A percentile compares a stretch with the other conserved stretches of the same genome.
Conservation (phyloP, 1,140 invertebrate species). For the Musca vetustissima region DNA sequence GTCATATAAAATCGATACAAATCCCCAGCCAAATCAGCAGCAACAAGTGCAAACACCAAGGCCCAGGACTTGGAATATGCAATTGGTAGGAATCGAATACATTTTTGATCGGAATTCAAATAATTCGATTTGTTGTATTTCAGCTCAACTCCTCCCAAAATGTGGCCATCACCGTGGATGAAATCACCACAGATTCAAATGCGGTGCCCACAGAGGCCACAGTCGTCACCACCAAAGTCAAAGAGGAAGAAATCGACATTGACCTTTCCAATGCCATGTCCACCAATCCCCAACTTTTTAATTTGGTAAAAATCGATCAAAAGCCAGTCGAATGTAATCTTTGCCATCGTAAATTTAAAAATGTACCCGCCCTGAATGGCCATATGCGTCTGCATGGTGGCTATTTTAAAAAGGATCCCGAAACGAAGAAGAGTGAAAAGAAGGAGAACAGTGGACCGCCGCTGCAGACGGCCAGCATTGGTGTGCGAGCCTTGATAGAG, state of each 20-base stretch:
- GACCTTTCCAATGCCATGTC: constrained; percentile 47
- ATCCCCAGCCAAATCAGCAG: constrained; percentile 30
- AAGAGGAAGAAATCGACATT: constrained; percentile 47
- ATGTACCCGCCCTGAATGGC: constrained; percentile 93
- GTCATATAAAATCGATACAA: constrained; percentile 53
- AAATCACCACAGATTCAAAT: constrained; percentile 28
- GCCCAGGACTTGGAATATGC: constrained; percentile 58
- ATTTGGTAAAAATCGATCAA: constrained; percentile 61
- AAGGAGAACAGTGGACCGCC: constrained; percentile 79
- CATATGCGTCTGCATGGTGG: constrained; percentile 96
- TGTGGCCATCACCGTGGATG: constrained; percentile 49
- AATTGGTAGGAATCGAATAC: constrained; percentile 45
- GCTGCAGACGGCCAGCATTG: constrained; percentile 83
- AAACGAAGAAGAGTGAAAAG: constrained; percentile 82
- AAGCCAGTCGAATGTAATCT: constrained; percentile 92
- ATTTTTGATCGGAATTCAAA: too few species aligned
- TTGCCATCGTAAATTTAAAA: constrained; percentile 94
- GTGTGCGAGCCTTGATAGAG: constrained; percentile 83
- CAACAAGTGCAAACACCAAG: constrained; percentile 28
- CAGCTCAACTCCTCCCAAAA: constrained; percentile 49
- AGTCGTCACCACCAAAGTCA: constrained; percentile 39
- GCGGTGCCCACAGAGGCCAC: neutral
- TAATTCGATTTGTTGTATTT: too few species aligned
- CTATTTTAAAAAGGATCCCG: constrained; percentile 93
- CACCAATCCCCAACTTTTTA: constrained; percentile 52